These are phyloP conservation scores for Neria commutata DNA, from an alignment of 2,888 invertebrate species.

Conservation along the genomic window DNA sequence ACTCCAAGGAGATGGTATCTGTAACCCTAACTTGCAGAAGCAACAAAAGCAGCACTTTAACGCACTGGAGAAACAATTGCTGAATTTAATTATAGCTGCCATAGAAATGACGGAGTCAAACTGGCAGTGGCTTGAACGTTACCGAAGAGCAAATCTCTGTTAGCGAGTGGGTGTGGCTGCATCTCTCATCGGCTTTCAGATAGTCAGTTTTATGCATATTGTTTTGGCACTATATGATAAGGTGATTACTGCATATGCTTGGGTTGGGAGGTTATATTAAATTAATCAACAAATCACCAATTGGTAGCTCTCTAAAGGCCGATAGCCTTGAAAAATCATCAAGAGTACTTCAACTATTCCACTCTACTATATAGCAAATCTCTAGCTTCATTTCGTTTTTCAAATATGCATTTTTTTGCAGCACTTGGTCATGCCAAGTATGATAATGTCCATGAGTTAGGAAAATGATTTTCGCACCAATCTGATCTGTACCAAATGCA, in stretches of 20 bases:
- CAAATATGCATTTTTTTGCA: slow-evolving; percentile 74
- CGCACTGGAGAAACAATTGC: slow-evolving; percentile 90
- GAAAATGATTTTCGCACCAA: slow-evolving; percentile 90
- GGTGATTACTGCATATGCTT: slow-evolving; percentile 57
- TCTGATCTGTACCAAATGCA: slow-evolving; percentile 88
- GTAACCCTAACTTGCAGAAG: slow-evolving; percentile 93
- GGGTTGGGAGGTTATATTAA: neutral
- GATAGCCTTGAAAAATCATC: slow-evolving; percentile 79
- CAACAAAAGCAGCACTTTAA: slow-evolving; percentile 88
- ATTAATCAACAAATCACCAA: slow-evolving; percentile 2
- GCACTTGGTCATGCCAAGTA: slow-evolving; percentile 79
- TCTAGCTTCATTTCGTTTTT: neutral
- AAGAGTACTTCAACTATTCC: slow-evolving; percentile 68
- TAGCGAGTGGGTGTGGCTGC: slow-evolving; percentile 86
- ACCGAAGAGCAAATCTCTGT: slow-evolving; percentile 61
- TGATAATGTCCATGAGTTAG: slow-evolving; percentile 76
- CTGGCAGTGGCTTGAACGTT: slow-evolving; percentile 61
- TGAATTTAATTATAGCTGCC: slow-evolving; percentile 86
- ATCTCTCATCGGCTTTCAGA: slow-evolving; percentile 92
- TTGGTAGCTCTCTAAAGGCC: slow-evolving; percentile 74
- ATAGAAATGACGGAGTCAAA: slow-evolving; percentile 88
- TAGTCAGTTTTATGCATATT: slow-evolving; percentile 91
- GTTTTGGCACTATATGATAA: slow-evolving; percentile 88
- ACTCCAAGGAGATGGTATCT: slow-evolving; percentile 95
- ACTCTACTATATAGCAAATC: neutral